These are phyloP conservation scores for Ornithoptera alexandrae DNA, from an alignment of 2,888 invertebrate genomes.

Conservation along the genomic window DNA sequence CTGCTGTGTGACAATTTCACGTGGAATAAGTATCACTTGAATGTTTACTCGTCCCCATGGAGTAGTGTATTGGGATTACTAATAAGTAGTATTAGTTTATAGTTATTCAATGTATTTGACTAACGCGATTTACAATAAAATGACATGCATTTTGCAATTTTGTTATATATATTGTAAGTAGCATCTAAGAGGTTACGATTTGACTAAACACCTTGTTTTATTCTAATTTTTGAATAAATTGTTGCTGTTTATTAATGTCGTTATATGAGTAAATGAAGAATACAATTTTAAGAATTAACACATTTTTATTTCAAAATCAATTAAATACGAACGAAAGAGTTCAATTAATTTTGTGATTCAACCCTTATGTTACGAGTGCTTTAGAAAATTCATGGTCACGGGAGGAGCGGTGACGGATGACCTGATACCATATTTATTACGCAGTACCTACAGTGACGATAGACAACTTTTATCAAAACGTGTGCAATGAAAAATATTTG, in stretches of 20 bases:
- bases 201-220: conserved; percentile 16
- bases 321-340: no score
- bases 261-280: conserved; percentile 16
- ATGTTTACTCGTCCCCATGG: conserved; percentile 50
- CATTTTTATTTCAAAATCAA: no score
- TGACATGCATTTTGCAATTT: conserved; percentile 54
- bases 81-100: conserved; percentile 43
- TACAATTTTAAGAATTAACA: conserved; percentile 12
- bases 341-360: no score
- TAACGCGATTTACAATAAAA: conserved; percentile 38
- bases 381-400: no score
- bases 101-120: conserved; percentile 39
- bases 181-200: conserved; percentile 34
- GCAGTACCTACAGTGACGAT: no score
- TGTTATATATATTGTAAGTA: conserved; percentile 42
- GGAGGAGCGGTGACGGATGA: no score
- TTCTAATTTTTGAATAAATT: conserved; percentile 12
- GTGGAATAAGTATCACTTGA: conserved; percentile 46
- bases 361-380: no score
- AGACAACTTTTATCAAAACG: no score
- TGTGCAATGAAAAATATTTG: no score
- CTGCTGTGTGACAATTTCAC: conserved; percentile 47
- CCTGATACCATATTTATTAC: no score
- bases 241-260: conserved; percentile 18
- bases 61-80: conserved; percentile 49